Conservation (phyloP, 2,888 invertebrate genomes). For the Corbicula japonica region DNA sequence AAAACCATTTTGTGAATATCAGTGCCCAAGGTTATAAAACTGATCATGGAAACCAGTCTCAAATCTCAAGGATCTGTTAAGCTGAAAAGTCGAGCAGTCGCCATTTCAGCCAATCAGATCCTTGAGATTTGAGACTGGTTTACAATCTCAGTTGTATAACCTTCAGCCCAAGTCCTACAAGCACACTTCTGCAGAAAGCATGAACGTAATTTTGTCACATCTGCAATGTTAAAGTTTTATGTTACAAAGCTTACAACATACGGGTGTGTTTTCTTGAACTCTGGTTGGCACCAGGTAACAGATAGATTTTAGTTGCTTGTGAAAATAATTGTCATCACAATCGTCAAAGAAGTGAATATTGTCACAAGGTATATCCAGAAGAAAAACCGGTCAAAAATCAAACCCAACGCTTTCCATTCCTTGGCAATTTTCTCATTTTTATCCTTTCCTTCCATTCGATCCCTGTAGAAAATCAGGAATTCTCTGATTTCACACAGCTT, state of each 20-base stretch:
- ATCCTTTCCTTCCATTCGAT: slow-evolving; percentile 82
- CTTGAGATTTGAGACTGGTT: too few relatives aligned
- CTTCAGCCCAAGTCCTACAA: too few relatives aligned
- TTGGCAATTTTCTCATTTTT: slow-evolving; percentile 80
- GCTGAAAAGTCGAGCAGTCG: background rate
- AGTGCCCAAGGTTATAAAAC: too few relatives aligned
- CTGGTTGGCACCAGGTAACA: too few relatives aligned
- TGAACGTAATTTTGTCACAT: background rate
- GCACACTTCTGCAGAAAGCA: too few relatives aligned
- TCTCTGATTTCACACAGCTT: slow-evolving; percentile 77
- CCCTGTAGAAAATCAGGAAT: slow-evolving; percentile 76
- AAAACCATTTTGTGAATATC: too few relatives aligned
- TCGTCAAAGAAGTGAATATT: slow-evolving; percentile 81
- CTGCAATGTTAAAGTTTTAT: too few relatives aligned
- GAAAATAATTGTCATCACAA: slow-evolving; percentile 77
- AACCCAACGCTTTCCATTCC: slow-evolving; percentile 85
- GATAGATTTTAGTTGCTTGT: slow-evolving; percentile 47
- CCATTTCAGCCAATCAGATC: background rate
- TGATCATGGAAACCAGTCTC: too few relatives aligned
- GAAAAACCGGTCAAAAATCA: slow-evolving; percentile 84
- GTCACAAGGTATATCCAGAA: slow-evolving; percentile 83
- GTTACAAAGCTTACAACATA: too few relatives aligned
- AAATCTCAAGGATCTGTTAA: background rate
- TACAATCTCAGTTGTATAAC: too few relatives aligned
- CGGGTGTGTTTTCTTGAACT: too few relatives aligned